Evolutionary conservation across 92 coral and sea anemone genomes (phyloP).

Genomic region (Montipora capitata): DNA sequence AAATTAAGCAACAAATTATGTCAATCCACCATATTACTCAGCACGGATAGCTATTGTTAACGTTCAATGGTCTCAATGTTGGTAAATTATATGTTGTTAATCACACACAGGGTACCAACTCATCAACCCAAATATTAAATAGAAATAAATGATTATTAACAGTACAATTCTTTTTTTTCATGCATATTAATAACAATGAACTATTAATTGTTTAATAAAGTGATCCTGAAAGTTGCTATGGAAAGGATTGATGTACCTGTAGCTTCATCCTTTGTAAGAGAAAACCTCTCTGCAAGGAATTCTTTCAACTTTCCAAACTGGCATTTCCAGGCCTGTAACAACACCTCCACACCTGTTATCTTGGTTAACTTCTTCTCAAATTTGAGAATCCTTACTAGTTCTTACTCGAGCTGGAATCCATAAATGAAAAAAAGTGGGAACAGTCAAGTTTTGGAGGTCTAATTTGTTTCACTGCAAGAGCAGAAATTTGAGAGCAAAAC

Average conservation of each 20-base stretch:
- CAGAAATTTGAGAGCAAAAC: no score
- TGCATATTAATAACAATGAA: no score
- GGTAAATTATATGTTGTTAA: no score
- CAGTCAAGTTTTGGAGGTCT: background rate
- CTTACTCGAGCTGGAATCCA: conserved; percentile 5
- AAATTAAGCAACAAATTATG: background rate
- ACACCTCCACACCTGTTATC: conserved; percentile 4
- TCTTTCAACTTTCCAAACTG: conserved; percentile 8
- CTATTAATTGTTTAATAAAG: background rate
- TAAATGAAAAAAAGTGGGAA: background rate
- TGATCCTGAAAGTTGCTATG: background rate
- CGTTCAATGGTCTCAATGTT: no score
- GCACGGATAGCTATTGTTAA: no score
- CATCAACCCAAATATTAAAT: no score
- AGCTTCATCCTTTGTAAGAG: conserved; percentile 5
- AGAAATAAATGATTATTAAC: no score
- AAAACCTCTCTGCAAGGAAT: conserved; percentile 6
- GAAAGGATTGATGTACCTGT: conserved; percentile 20
- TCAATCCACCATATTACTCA: no score
- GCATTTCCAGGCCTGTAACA: conserved; percentile 7
- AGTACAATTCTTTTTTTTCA: no score
- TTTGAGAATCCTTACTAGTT: conserved; percentile 14
- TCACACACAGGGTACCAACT: no score
- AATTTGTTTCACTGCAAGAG: background rate
- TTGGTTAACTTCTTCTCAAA: conserved; percentile 9